Evolutionary conservation across 2,888 invertebrate genomes (phyloP).

Genomic region (Cantharis rustica): DNA sequence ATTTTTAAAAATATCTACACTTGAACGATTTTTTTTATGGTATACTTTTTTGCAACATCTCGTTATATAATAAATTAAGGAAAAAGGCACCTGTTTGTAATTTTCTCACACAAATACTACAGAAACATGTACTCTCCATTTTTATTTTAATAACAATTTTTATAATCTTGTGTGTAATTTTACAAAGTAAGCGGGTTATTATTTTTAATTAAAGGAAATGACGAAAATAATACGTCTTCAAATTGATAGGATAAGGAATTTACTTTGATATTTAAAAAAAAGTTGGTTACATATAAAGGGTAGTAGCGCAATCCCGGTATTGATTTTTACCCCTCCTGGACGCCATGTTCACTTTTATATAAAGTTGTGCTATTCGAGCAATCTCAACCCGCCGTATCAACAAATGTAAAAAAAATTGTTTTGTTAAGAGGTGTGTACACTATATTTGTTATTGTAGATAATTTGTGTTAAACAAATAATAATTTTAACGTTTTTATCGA

Average conservation of each 20-base stretch:
- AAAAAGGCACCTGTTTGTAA: background rate
- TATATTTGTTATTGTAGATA: background rate
- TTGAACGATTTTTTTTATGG: background rate
- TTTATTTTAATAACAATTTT: background rate
- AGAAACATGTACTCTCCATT: background rate
- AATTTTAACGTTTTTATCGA: background rate
- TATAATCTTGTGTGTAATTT: background rate
- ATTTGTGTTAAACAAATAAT: background rate
- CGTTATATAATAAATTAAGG: background rate
- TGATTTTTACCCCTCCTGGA: constrained; percentile 47
- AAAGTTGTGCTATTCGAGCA: constrained; percentile 39
- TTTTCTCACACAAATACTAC: background rate
- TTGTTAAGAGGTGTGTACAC: background rate
- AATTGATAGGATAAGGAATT: background rate
- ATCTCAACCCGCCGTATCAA: background rate
- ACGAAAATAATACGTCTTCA: background rate
- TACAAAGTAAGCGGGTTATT: background rate
- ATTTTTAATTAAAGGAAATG: background rate
- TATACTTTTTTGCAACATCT: background rate
- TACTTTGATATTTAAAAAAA: background rate
- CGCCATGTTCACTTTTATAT: constrained; percentile 48
- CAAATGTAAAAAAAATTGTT: background rate
- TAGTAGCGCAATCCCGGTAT: constrained; percentile 48
- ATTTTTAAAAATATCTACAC: background rate
- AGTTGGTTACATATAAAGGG: constrained; percentile 5